Conservation (phyloP, 2,888 invertebrate genomes). For the Drosophila longiperda region DNA sequence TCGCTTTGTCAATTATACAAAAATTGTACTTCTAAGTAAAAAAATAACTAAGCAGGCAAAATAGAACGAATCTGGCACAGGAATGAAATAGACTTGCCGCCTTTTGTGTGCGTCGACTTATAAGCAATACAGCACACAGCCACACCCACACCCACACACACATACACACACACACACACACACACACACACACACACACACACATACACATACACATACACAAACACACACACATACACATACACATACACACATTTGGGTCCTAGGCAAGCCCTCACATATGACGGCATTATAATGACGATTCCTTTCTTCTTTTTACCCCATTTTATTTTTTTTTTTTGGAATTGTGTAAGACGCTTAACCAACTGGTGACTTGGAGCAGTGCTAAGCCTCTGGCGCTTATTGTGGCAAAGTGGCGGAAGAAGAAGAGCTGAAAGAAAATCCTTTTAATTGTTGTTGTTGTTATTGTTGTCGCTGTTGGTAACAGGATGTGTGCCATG, state of each 20-base stretch:
- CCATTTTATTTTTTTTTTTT: slow-evolving; percentile 6
- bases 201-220: slow-evolving; percentile 6
- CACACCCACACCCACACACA: slow-evolving; percentile 7
- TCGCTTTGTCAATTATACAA: slow-evolving; percentile 68
- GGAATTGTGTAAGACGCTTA: slow-evolving; percentile 58
- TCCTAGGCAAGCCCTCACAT: slow-evolving; percentile 24
- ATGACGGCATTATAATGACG: slow-evolving; percentile 67
- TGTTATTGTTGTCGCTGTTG: slow-evolving; percentile 24
- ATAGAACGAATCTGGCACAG: slow-evolving; percentile 43
- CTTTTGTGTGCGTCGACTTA: slow-evolving; percentile 32
- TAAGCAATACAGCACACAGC: slow-evolving; percentile 7
- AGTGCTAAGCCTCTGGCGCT: slow-evolving; percentile 53
- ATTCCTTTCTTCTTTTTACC: slow-evolving; percentile 27
- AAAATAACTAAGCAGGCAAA: slow-evolving; percentile 38
- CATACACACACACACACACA: slow-evolving; percentile 1
- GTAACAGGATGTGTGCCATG: slow-evolving; percentile 54
- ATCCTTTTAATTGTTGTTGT: slow-evolving; percentile 57
- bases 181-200: neutral
- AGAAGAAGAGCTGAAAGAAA: neutral
- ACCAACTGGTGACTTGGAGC: slow-evolving; percentile 47
- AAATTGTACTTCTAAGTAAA: slow-evolving; percentile 61
- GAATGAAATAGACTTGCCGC: slow-evolving; percentile 68
- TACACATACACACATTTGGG: slow-evolving; percentile 1
- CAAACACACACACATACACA: neutral
- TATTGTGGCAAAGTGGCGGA: slow-evolving; percentile 25